Base-by-base conservation (phyloP, 2,797 vertebrate species). In the Cyclopterus lumpus region DNA sequence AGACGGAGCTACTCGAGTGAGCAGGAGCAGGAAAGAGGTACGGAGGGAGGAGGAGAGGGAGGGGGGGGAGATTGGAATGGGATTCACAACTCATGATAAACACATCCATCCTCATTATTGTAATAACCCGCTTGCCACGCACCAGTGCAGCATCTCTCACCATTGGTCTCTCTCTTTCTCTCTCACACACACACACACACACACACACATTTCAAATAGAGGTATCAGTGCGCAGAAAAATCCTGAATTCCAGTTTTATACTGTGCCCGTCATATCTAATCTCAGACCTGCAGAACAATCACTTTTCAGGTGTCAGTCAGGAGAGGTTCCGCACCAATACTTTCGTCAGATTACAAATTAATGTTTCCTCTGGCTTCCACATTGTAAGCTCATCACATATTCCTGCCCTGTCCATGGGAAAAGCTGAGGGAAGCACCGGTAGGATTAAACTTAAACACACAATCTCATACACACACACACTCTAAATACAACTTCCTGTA, bases 101-200 rank as follows among this genome's bases (percentile, higher is more conserved):
- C 91, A 90, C 88, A 93, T 94, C 90, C 89, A 90, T 93, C 90
- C 88, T 93, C 90, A 93, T 93, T 92, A 93, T 81, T 86, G 81
- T 87, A 90, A 90, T 91, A 90, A 91, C 86, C 86, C 58, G 61
- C 54, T 84, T 86, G 81, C 80, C 75, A 92, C 54, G 88, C 89
- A 86, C 79, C 78, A 80, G 26, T 85, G 89, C 84, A 80, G 78
- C 73, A 67, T 74, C 77, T 83, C 84, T 80, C 73, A 62, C 77
- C 64, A 83, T 60, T 4, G 26, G 54, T 63, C 16, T 15, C 66
- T 61, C 71, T 36, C 61, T 77, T 73, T 75, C 55, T 36, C 12
- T 67, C 69, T 70, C 24, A 49, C 46, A 49, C 46, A 49, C 46
- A 48, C 46, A n/a, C 18, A n/a, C 44, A 46, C 30, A 49, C 67